Evolutionary conservation across 2,888 invertebrate species (phyloP).

Genomic region (Asteroscopus sphinx): DNA sequence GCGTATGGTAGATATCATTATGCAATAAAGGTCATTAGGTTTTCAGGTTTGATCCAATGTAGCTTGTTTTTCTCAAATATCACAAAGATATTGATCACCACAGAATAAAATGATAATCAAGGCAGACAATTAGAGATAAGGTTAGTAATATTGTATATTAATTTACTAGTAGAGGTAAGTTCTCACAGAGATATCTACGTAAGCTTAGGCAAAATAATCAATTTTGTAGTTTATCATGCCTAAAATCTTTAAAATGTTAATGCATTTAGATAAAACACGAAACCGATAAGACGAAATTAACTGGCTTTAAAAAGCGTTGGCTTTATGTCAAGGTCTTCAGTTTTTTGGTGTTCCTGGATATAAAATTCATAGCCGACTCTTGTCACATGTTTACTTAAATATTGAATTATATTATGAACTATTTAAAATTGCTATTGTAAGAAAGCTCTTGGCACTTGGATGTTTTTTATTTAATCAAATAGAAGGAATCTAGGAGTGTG

Average conservation of each 20-base stretch:
- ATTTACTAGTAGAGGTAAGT: not conserved
- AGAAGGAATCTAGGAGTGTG: too few relatives aligned
- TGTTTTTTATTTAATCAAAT: too few relatives aligned
- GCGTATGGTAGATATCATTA: too few relatives aligned
- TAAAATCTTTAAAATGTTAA: constrained; percentile 6
- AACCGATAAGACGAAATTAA: constrained; percentile 4
- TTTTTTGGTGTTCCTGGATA: not conserved
- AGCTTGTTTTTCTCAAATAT: constrained; percentile 2
- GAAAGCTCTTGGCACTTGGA: too few relatives aligned
- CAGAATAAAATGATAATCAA: constrained; percentile 1
- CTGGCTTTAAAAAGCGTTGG: not conserved
- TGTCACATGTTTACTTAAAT: too few relatives aligned
- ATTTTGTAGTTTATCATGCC: constrained; percentile 19
- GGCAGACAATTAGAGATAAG: not conserved
- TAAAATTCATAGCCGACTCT: too few relatives aligned
- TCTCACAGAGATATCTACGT: constrained; percentile 1
- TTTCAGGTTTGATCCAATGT: too few relatives aligned
- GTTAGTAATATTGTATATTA: not conserved
- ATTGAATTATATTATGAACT: too few relatives aligned
- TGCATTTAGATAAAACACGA: constrained; percentile 11
- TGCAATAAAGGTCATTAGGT: too few relatives aligned
- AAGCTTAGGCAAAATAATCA: constrained; percentile 10
- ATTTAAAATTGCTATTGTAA: too few relatives aligned
- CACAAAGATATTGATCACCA: not conserved
- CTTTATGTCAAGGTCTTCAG: constrained; percentile 14